Evolutionary conservation across 2,797 vertebrate genomes (phyloP).

Genomic region (Aphelocoma californica): DNA sequence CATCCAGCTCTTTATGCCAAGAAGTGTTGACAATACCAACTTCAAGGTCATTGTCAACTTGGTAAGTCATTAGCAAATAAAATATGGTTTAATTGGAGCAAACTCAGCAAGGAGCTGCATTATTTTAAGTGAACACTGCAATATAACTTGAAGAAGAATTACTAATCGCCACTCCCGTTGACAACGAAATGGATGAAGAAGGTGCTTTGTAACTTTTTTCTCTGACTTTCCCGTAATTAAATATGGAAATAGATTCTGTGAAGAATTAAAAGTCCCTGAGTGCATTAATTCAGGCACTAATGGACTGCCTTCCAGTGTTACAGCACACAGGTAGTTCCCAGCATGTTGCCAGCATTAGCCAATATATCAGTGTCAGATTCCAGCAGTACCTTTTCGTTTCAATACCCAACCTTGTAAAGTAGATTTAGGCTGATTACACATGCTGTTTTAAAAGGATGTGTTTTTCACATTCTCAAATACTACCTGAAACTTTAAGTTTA

Average conservation of each 20-base stretch:
- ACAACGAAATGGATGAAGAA: slow-evolving; percentile 88
- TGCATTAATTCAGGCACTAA: slow-evolving; percentile 84
- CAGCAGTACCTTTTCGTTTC: slow-evolving; percentile 17
- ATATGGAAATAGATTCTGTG: slow-evolving; percentile 84
- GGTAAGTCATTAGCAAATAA: slow-evolving; percentile 89
- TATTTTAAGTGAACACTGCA: slow-evolving; percentile 88
- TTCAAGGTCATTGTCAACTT: slow-evolving; percentile 88
- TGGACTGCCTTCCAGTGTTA: slow-evolving; percentile 74
- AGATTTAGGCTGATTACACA: slow-evolving; percentile 32
- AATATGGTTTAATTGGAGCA: slow-evolving; percentile 88
- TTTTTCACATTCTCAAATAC: slow-evolving; percentile 12
- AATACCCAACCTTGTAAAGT: slow-evolving; percentile 26
- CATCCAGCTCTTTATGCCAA: slow-evolving; percentile 70
- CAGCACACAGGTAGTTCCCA: slow-evolving; percentile 69
- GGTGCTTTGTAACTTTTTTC: slow-evolving; percentile 79
- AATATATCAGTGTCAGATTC: slow-evolving; percentile 62
- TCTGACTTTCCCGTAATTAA: slow-evolving; percentile 84
- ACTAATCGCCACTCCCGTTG: slow-evolving; percentile 82
- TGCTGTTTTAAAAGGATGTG: not conserved
- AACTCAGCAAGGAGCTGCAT: slow-evolving; percentile 85
- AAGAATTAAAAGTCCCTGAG: slow-evolving; percentile 80
- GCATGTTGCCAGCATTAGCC: slow-evolving; percentile 46
- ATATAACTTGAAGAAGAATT: slow-evolving; percentile 89
- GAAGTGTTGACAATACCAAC: slow-evolving; percentile 81
- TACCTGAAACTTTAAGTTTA: not conserved